Evolutionary conservation across 2,113 vertebrate species (phyloP).

Genomic region (Lophura nycthemera): DNA sequence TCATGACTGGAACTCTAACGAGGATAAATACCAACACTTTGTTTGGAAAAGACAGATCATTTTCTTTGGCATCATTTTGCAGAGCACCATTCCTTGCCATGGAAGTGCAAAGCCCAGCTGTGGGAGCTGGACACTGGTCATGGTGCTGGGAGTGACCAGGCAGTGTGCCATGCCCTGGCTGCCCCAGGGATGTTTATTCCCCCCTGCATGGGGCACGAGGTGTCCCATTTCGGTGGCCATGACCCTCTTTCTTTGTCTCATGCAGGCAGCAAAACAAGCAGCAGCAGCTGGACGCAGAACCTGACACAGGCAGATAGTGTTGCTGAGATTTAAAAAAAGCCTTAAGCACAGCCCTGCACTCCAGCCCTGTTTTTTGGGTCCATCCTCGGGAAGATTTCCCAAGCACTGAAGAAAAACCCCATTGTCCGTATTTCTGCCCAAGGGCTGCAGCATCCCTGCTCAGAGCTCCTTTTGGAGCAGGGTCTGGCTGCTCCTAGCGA

Average conservation of each 20-base stretch:
- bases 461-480: accelerated
- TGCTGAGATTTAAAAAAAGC: background rate
- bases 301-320: accelerated
- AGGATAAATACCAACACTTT: background rate
- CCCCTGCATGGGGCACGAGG: background rate
- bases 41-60: accelerated
- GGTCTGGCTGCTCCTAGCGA: background rate
- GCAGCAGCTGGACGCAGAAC: background rate
- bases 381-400: background rate
- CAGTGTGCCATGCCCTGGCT: accelerated
- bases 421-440: accelerated
- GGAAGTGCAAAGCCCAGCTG: background rate
- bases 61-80: background rate
- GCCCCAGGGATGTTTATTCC: background rate
- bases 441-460: background rate
- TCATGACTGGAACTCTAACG: background rate
- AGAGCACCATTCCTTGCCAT: background rate
- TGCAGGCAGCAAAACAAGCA: accelerated
- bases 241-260: background rate
- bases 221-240: background rate
- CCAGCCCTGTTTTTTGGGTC: accelerated
- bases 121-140: background rate
- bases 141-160: background rate
- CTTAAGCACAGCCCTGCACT: accelerated
- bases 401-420: background rate